Conservation (phyloP, 2,797 vertebrate genomes). For the Sciurus vulgaris region DNA sequence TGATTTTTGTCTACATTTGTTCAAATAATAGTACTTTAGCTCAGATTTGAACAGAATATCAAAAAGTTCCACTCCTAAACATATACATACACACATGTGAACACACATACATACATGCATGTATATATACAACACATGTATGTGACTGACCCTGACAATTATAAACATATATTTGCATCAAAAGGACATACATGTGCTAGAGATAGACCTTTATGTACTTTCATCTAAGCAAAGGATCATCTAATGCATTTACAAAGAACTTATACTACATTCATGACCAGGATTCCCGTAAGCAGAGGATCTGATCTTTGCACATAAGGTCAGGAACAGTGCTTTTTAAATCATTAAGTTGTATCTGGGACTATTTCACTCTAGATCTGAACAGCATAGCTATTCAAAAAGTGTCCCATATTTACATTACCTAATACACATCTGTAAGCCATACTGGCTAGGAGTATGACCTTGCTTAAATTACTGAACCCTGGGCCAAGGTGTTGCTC, state of each 20-base stretch:
- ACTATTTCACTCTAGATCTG: neutral
- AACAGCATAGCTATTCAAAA: neutral
- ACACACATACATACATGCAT: neutral
- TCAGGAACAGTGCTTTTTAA: neutral
- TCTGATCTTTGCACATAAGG: neutral
- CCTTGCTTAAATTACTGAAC: conserved; percentile 47
- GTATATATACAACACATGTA: conserved; percentile 25
- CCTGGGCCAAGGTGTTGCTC: neutral
- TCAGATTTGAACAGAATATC: conserved; percentile 80
- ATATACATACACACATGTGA: neutral
- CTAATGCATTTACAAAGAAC: neutral
- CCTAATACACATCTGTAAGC: neutral
- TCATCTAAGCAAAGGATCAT: conserved; percentile 5
- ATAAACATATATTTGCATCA: conserved; percentile 26
- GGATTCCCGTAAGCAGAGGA: neutral
- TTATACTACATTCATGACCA: neutral
- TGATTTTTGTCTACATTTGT: conserved; percentile 73
- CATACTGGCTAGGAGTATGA: neutral
- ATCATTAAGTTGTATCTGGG: neutral
- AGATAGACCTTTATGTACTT: conserved; percentile 8
- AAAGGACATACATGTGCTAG: conserved; percentile 8
- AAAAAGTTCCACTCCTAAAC: conserved; percentile 74
- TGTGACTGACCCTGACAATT: neutral
- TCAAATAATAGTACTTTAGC: conserved; percentile 78
- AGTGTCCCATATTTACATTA: neutral